These are phyloP conservation scores for Callyntrura guangdongensis DNA, from an alignment of 2,888 invertebrate species.

Conservation along the genomic window DNA sequence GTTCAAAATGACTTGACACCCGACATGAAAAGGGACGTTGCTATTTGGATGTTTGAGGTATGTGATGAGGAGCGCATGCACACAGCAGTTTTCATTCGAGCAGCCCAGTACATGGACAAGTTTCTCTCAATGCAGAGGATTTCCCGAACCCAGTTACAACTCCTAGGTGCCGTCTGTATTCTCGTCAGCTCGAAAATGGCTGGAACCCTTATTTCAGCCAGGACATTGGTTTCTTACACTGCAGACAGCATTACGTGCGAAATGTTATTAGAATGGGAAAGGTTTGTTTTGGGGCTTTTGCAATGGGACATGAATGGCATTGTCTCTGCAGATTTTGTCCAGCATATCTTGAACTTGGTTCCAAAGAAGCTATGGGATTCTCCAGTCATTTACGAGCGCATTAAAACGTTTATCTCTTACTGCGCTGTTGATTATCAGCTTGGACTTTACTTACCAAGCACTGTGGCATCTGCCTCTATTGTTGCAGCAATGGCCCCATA, in stretches of 20 bases:
- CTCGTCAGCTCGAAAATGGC: conserved; percentile 97
- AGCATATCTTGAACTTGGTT: conserved; percentile 59
- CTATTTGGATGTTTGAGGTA: conserved; percentile 99
- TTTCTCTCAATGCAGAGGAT: conserved; percentile 95
- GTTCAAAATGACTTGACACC: conserved; percentile 96
- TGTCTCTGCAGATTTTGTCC: conserved; percentile 68
- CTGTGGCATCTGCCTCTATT: conserved; percentile 95
- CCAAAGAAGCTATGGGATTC: conserved; percentile 55
- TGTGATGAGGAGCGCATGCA: conserved; percentile 97
- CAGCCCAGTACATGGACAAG: conserved; percentile 97
- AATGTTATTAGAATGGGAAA: conserved; percentile 90
- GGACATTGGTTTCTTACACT: conserved; percentile 96
- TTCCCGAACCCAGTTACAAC: conserved; percentile 94
- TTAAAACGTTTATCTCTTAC: conserved; percentile 65
- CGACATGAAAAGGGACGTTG: conserved; percentile 96
- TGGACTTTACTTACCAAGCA: conserved; percentile 94
- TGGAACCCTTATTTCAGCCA: conserved; percentile 93
- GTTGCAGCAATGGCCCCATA: conserved; percentile 89
- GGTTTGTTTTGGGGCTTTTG: conserved; percentile 45
- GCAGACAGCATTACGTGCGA: conserved; percentile 95
- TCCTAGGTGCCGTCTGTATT: conserved; percentile 96
- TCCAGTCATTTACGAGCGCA: conserved; percentile 42
- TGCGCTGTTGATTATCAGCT: conserved; percentile 91
- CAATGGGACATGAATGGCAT: conserved; percentile 70
- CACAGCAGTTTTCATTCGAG: conserved; percentile 96